Evolutionary conservation across 2,888 invertebrate genomes (phyloP).

Genomic region (Eudasyphora cyanicolor): DNA sequence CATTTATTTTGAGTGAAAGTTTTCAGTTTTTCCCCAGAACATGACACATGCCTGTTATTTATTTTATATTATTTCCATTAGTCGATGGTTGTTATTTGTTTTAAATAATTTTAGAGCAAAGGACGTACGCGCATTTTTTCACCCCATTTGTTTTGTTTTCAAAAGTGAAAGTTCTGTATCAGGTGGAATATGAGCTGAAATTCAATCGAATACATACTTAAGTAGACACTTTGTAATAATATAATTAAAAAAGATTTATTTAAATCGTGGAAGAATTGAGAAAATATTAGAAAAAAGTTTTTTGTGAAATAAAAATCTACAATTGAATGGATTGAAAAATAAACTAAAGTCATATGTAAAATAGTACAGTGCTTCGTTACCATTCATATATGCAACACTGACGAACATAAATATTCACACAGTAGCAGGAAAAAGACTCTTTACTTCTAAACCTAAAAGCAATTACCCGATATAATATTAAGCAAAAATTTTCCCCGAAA

Average conservation of each 20-base stretch:
- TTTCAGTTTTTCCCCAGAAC: constrained; percentile 33
- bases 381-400: too few relatives aligned
- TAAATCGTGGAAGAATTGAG: constrained; percentile 47
- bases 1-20: constrained; percentile 28
- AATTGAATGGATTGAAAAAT: too few relatives aligned
- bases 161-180: neutral
- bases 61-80: constrained; percentile 35
- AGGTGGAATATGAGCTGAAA: neutral
- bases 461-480: too few relatives aligned
- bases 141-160: constrained; percentile 65
- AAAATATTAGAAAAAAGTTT: constrained; percentile 16
- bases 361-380: too few relatives aligned
- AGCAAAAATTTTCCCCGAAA: too few relatives aligned
- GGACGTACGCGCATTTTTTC: constrained; percentile 44
- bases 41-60: constrained; percentile 52
- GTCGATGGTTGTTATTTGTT: constrained; percentile 16
- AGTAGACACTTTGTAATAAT: neutral
- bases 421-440: too few relatives aligned
- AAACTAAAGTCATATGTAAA: neutral
- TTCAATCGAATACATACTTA: neutral
- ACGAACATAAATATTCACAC: too few relatives aligned
- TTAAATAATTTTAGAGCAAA: neutral
- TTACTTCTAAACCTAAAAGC: too few relatives aligned
- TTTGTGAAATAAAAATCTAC: neutral
- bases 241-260: neutral